phyloP scores from a whole-genome alignment of 2,888 invertebrate genomes.

The Pimpla rufipes region DNA sequence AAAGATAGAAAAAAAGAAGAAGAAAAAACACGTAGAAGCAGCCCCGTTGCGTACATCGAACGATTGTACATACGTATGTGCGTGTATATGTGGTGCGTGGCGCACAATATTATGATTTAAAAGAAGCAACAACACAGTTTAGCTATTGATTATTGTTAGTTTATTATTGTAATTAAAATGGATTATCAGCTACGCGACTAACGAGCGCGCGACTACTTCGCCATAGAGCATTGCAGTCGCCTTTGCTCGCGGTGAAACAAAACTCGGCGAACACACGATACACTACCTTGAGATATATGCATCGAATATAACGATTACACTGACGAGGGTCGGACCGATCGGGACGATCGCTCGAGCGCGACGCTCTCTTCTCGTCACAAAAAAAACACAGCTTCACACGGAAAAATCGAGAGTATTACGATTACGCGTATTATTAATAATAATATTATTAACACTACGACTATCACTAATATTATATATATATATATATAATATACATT shows the following conservation, averaged over 20 bases:
- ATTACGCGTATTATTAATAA: constrained; percentile 71
- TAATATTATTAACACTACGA: constrained; percentile 69
- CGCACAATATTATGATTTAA: constrained; percentile 61
- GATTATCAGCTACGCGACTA: constrained; percentile 38
- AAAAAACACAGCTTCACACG: constrained; percentile 55
- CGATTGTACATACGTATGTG: constrained; percentile 44
- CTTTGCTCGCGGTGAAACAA: background rate
- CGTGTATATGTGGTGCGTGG: constrained; percentile 47
- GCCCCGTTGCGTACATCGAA: constrained; percentile 31
- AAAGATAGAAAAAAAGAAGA: background rate
- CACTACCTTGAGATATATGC: constrained; percentile 40
- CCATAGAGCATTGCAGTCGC: background rate
- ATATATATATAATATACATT: constrained; percentile 12
- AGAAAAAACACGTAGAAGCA: constrained; percentile 17
- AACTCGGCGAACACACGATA: constrained; percentile 7
- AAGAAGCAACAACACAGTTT: constrained; percentile 33
- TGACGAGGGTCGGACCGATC: constrained; percentile 23
- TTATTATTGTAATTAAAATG: constrained; percentile 50
- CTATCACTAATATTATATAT: constrained; percentile 49
- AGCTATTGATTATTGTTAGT: constrained; percentile 61
- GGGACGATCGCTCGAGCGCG: constrained; percentile 25
- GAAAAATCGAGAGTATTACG: constrained; percentile 67
- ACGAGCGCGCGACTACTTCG: constrained; percentile 7
- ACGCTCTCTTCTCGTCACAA: constrained; percentile 18
- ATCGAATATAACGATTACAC: constrained; percentile 50